Evolutionary conservation across 1,140 invertebrate genomes (phyloP).

Genomic region (Caenorhabditis brenneri): DNA sequence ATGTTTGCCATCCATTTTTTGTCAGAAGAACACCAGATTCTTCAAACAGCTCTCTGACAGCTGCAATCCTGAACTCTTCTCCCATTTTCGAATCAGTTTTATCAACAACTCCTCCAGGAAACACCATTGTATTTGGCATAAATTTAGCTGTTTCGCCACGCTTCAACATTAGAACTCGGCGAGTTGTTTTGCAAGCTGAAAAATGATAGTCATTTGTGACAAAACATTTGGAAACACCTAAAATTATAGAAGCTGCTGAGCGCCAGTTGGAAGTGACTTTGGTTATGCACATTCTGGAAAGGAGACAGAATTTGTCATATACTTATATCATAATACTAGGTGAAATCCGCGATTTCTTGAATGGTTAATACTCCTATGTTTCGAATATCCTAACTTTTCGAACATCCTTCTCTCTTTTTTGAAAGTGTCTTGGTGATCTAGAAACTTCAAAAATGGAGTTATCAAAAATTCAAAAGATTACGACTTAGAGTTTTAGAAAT

Average conservation of each 20-base stretch:
- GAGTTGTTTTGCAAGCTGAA: slow-evolving; percentile 39
- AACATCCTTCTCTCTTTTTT: too few relatives aligned
- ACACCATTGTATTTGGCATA: slow-evolving; percentile 54
- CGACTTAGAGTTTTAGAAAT: too few relatives aligned
- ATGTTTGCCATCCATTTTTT: slow-evolving; percentile 19
- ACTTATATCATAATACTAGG: too few relatives aligned
- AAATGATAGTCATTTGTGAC: too few relatives aligned
- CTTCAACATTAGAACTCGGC: slow-evolving; percentile 49
- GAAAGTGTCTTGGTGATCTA: too few relatives aligned
- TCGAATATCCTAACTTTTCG: too few relatives aligned
- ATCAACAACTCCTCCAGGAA: slow-evolving; percentile 51
- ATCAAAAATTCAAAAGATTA: too few relatives aligned
- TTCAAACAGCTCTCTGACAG: slow-evolving; percentile 50
- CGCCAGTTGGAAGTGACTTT: slow-evolving; percentile 31
- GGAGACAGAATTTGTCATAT: too few relatives aligned
- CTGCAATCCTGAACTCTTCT: neutral
- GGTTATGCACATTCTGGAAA: neutral
- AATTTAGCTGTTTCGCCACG: slow-evolving; percentile 46
- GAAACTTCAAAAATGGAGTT: too few relatives aligned
- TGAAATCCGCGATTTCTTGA: too few relatives aligned
- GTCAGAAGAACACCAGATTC: slow-evolving; percentile 52
- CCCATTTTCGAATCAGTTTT: slow-evolving; percentile 37
- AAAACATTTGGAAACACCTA: neutral
- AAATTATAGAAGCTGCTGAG: slow-evolving; percentile 31
- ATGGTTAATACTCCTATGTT: too few relatives aligned